Evolutionary conservation across 2,888 invertebrate genomes (phyloP), one percentile per base, ranked within the genome.

Genomic region (Dendrolimus houi): DNA sequence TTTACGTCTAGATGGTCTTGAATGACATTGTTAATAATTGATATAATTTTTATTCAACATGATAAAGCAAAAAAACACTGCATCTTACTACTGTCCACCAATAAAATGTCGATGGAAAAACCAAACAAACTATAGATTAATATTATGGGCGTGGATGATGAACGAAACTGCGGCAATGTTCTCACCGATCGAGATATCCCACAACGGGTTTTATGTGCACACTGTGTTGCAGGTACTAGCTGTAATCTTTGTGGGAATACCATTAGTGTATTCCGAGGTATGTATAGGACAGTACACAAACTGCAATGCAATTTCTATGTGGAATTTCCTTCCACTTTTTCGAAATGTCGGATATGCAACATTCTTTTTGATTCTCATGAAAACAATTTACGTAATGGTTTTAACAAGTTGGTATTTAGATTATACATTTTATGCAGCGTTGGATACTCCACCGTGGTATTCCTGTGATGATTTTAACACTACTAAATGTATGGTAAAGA

Each of bases 221-320:
- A 68, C 68, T 52, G 7, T 62, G 8, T 56, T 86, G 55, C 77
- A 85, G 64, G 54, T 72, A 41, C 10, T 77, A 10, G 61, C 77
- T 52, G 69, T 79, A n/a, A 74, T 87, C 61, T 74, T 87, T 58
- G 64, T 86, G 52, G 85, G 85, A 55, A 81, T 87, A 67, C 89
- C 89, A 55, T 62, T 88, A 54, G 75, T 84, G 52, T 88, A 86
- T 69, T 86, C 87, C 13, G 87, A 88, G 66, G 80, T 89, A 63
- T 83, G 83, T 66, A 63, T 90, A 55, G 80, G 82, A 52, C 89
- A 89, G 62, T 90, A 88, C 58, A 83, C 85, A 9, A 86, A 85
- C 62, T 77, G 79, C 61, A 72, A 77, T 66, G 67, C 77, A 17
- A 66, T 87, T 55, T 70, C 79, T 12, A 75, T 82, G 71, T 90